Evolutionary conservation across 2,113 vertebrate genomes (phyloP).

Genomic region (Rhizomys pruinosus): DNA sequence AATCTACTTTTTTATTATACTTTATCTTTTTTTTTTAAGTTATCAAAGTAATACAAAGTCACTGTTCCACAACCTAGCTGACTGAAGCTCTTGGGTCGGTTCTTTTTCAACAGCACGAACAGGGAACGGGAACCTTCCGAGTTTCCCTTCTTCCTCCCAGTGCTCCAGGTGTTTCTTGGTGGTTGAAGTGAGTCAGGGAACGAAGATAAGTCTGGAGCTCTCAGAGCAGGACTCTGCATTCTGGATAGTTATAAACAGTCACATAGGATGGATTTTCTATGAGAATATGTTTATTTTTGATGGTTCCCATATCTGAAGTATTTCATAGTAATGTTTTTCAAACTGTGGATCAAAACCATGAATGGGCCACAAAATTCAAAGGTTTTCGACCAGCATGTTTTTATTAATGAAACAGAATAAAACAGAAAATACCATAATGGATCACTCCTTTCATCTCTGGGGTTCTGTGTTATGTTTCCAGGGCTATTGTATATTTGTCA

Average conservation of each 20-base stretch:
- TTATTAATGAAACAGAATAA: conserved; percentile 31
- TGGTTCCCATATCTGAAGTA: not conserved
- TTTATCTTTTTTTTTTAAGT: not conserved
- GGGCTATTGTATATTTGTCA: conserved; percentile 6
- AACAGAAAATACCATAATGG: not conserved
- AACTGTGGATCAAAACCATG: not conserved
- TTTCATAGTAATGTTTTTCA: conserved; percentile 15
- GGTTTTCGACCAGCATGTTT: not conserved
- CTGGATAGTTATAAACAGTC: not conserved
- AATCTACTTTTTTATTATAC: not conserved
- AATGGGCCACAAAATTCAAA: conserved; percentile 1
- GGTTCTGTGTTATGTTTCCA: not conserved
- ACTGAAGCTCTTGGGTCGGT: not conserved
- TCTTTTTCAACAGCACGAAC: not conserved
- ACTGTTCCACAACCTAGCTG: not conserved
- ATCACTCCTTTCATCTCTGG: conserved; percentile 1
- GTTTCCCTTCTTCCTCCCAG: not conserved
- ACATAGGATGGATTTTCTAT: not conserved
- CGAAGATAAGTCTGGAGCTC: not conserved
- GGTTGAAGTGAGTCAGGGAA: not conserved
- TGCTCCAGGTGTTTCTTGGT: not conserved
- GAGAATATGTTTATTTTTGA: not conserved
- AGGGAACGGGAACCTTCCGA: not conserved
- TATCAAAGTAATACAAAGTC: not conserved
- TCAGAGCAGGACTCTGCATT: not conserved